Conservation (phyloP, 92 coral and sea anemone species). For the Porites evermanni region DNA sequence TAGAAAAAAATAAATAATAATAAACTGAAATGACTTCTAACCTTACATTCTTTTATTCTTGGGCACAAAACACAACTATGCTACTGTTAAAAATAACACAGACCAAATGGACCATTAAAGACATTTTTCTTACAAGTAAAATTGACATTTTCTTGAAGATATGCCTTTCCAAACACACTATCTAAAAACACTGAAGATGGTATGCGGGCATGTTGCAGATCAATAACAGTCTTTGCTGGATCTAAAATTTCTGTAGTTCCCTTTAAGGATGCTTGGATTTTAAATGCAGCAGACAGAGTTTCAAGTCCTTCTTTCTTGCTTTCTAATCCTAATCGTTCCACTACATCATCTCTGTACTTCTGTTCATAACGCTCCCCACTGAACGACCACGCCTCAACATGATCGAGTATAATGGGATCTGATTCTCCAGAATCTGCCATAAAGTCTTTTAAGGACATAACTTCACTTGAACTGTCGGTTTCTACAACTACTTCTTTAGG, state of each 20-base stretch:
- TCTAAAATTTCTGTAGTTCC: constrained; percentile 13
- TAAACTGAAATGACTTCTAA: too few relatives aligned
- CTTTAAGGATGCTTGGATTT: constrained; percentile 53
- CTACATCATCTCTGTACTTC: constrained; percentile 63
- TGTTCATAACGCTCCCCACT: constrained; percentile 24
- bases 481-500: constrained; percentile 42
- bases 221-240: constrained; percentile 48
- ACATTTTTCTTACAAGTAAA: constrained; percentile 84
- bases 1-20: too few relatives aligned
- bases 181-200: constrained; percentile 54
- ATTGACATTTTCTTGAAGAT: constrained; percentile 68
- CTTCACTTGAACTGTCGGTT: constrained; percentile 54
- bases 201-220: constrained; percentile 23
- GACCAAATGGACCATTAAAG: constrained; percentile 83
- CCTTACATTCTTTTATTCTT: background rate
- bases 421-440: constrained; percentile 68
- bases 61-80: background rate
- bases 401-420: constrained; percentile 57
- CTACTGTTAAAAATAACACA: constrained; percentile 72
- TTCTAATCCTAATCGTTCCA: constrained; percentile 60
- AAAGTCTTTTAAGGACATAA: constrained; percentile 81
- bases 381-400: constrained; percentile 9
- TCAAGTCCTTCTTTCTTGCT: constrained; percentile 64
- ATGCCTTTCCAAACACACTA: constrained; percentile 77
- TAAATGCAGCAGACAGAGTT: constrained; percentile 73